These are phyloP conservation scores for Cotesia chilonis DNA, from an alignment of 1,140 invertebrate genomes.

Conservation along the genomic window DNA sequence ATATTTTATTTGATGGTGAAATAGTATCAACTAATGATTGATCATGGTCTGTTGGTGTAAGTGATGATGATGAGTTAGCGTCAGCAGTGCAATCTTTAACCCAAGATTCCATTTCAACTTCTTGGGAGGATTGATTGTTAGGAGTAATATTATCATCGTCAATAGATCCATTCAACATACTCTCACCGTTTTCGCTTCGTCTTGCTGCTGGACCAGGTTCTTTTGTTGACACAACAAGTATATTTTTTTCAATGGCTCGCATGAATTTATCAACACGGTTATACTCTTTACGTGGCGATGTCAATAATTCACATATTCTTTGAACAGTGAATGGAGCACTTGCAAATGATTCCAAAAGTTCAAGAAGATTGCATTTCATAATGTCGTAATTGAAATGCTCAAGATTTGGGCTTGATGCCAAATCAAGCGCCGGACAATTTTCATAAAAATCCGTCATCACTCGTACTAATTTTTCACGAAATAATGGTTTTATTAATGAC, in stretches of 20 bases:
- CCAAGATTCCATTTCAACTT: slow-evolving; percentile 62
- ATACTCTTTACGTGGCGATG: slow-evolving; percentile 91
- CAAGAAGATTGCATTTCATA: slow-evolving; percentile 85
- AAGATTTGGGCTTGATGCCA: slow-evolving; percentile 86
- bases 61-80: slow-evolving; percentile 39
- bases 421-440: slow-evolving; percentile 75
- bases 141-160: slow-evolving; percentile 54
- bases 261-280: slow-evolving; percentile 96
- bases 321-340: slow-evolving; percentile 97
- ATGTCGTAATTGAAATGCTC: slow-evolving; percentile 90
- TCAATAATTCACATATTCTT: slow-evolving; percentile 91
- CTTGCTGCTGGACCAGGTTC: slow-evolving; percentile 77
- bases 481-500: slow-evolving; percentile 85
- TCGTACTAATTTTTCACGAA: slow-evolving; percentile 84
- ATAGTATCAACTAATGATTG: slow-evolving; percentile 10
- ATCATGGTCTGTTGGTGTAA: slow-evolving; percentile 1
- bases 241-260: slow-evolving; percentile 93
- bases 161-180: slow-evolving; percentile 67
- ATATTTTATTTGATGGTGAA: slow-evolving; percentile 1
- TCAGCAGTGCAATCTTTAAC: slow-evolving; percentile 56
- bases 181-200: slow-evolving; percentile 74
- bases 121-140: slow-evolving; percentile 48
- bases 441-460: slow-evolving; percentile 90
- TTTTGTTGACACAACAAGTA: slow-evolving; percentile 93
- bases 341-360: slow-evolving; percentile 82